A percentile compares a stretch with the other conserved stretches of the same genome.
Conservation (phyloP, 2,113 vertebrate species). For the Physeter macrocephalus region DNA sequence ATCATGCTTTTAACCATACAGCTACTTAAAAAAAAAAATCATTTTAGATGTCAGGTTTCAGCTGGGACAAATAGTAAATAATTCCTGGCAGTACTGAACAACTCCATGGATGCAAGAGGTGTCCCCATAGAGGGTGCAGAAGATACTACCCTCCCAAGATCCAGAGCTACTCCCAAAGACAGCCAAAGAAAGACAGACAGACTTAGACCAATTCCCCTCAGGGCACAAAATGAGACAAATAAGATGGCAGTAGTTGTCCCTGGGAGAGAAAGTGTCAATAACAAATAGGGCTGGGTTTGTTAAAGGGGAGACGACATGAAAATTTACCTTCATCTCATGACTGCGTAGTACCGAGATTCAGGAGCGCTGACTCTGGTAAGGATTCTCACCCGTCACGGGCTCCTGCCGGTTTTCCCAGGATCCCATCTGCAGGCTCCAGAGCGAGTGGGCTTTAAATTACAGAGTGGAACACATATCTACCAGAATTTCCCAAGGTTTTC, state of each 20-base stretch:
- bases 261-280: background rate
- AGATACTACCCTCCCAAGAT: background rate
- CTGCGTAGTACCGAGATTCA: background rate
- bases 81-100: background rate
- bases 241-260: background rate
- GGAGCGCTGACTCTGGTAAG: background rate
- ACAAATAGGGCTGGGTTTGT: background rate
- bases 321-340: background rate
- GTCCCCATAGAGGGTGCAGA: background rate
- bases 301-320: background rate
- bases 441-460: background rate
- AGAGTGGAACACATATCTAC: background rate
- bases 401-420: background rate
- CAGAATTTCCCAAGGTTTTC: background rate
- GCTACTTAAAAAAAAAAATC: too few relatives aligned
- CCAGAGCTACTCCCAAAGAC: background rate
- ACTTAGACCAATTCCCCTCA: background rate
- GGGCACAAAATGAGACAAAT: background rate
- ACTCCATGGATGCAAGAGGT: background rate
- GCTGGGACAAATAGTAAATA: background rate
- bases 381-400: background rate
- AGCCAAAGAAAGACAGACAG: background rate
- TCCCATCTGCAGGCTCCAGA: background rate
- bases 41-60: too few relatives aligned
- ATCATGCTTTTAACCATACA: too few relatives aligned